Evolutionary conservation across 2,888 invertebrate species (phyloP).

Genomic region (Agrotis ipsilon): DNA sequence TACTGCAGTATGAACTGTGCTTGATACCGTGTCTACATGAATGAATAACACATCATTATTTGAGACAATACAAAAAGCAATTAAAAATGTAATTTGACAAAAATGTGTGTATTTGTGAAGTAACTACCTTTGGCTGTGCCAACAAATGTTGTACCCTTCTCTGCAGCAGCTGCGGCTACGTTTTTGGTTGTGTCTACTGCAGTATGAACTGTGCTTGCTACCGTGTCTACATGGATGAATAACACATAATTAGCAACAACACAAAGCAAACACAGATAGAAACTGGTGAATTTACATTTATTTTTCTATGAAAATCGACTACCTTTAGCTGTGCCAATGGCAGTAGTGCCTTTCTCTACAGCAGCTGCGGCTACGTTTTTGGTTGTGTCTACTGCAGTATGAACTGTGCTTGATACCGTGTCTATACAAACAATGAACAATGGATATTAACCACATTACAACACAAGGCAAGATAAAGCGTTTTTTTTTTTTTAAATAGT

Average conservation of each 20-base stretch:
- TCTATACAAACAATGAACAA: too few relatives aligned
- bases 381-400: slow-evolving; percentile 69
- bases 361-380: slow-evolving; percentile 67
- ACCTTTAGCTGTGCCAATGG: slow-evolving; percentile 41
- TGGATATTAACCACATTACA: too few relatives aligned
- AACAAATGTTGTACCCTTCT: slow-evolving; percentile 20
- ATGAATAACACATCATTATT: background rate
- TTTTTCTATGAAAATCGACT: background rate
- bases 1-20: slow-evolving; percentile 65
- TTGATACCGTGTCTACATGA: slow-evolving; percentile 56
- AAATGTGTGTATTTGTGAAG: background rate
- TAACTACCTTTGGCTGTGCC: slow-evolving; percentile 32
- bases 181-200: slow-evolving; percentile 40
- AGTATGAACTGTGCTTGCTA: slow-evolving; percentile 34
- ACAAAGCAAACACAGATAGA: background rate
- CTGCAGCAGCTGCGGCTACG: slow-evolving; percentile 11
- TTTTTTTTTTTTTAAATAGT: too few relatives aligned
- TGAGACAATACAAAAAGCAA: slow-evolving; percentile 21
- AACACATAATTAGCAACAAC: slow-evolving; percentile 10
- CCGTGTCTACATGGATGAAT: slow-evolving; percentile 18
- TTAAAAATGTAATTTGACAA: background rate
- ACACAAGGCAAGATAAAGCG: too few relatives aligned
- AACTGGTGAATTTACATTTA: too few relatives aligned
- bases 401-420: slow-evolving; percentile 55
- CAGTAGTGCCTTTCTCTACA: slow-evolving; percentile 45